Evolutionary conservation across 2,888 invertebrate genomes (phyloP).

Genomic region (Amblyjoppa fuscipennis): DNA sequence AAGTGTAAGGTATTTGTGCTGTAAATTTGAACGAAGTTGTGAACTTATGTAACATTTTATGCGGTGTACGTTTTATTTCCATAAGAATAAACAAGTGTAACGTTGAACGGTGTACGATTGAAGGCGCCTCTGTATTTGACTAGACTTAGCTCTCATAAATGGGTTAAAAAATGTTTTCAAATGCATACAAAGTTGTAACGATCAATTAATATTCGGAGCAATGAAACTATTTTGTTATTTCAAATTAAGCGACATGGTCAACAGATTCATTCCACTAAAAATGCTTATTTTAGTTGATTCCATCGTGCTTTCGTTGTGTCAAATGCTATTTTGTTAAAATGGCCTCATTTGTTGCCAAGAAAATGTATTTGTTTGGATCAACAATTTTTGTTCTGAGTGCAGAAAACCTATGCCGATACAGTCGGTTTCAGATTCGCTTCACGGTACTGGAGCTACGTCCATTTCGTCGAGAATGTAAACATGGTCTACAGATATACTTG

Average conservation of each 20-base stretch:
- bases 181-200: neutral
- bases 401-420: too few species aligned
- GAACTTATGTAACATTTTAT: too few species aligned
- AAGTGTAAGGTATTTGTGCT: too few species aligned
- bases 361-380: constrained; percentile 19
- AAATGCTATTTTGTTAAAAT: constrained; percentile 3
- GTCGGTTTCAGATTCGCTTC: too few species aligned
- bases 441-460: too few species aligned
- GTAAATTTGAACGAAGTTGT: too few species aligned
- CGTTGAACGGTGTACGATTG: too few species aligned
- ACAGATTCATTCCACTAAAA: neutral
- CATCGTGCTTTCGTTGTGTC: neutral
- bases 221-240: too few species aligned
- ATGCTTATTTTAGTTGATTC: neutral
- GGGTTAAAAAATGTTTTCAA: neutral
- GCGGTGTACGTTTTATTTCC: too few species aligned
- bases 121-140: neutral
- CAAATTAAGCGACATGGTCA: neutral
- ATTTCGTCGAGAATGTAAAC: too few species aligned
- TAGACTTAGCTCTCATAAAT: neutral
- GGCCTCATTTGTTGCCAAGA: neutral
- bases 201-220: neutral
- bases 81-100: too few species aligned
- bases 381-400: constrained; percentile 12
- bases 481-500: too few species aligned